Evolutionary conservation across 2,797 vertebrate species (phyloP).

Genomic region (Holocentrus rufus): DNA sequence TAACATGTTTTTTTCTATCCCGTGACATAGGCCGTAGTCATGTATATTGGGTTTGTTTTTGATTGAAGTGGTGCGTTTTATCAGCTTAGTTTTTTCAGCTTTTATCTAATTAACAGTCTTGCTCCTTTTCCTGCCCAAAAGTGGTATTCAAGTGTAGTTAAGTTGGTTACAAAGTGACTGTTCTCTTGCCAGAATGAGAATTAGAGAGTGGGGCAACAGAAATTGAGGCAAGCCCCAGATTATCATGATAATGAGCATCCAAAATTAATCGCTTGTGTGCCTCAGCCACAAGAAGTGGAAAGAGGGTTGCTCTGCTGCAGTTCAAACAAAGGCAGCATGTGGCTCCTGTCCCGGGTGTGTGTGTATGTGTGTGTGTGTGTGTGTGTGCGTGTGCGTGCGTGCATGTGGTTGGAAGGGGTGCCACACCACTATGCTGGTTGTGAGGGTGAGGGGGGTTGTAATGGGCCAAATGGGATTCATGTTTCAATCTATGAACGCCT

Average conservation of each 20-base stretch:
- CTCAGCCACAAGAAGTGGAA: conserved; percentile 56
- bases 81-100: conserved; percentile 27
- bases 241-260: conserved; percentile 67
- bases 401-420: conserved; percentile 52
- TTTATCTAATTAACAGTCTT: conserved; percentile 41
- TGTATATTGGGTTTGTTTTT: conserved; percentile 18
- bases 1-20: conserved; percentile 1
- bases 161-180: conserved; percentile 51
- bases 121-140: conserved; percentile 12
- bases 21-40: conserved; percentile 28
- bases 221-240: conserved; percentile 55
- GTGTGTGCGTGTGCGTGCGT: conserved; percentile 36
- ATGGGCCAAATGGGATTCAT: conserved; percentile 73
- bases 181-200: conserved; percentile 40
- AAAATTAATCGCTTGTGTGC: conserved; percentile 61
- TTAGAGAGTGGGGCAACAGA: not conserved
- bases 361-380: conserved; percentile 36
- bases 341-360: conserved; percentile 47
- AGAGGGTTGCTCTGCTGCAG: conserved; percentile 52
- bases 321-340: conserved; percentile 75
- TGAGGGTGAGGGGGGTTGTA: conserved; percentile 59
- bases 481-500: conserved; percentile 66
- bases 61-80: conserved; percentile 37
- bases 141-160: conserved; percentile 21
- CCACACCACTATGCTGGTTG: conserved; percentile 59